Percentiles rank a stretch among this genome's conserved stretches.
phyloP scores from a whole-genome alignment of 2,888 invertebrate species.

The Pachymerium ferrugineum region DNA sequence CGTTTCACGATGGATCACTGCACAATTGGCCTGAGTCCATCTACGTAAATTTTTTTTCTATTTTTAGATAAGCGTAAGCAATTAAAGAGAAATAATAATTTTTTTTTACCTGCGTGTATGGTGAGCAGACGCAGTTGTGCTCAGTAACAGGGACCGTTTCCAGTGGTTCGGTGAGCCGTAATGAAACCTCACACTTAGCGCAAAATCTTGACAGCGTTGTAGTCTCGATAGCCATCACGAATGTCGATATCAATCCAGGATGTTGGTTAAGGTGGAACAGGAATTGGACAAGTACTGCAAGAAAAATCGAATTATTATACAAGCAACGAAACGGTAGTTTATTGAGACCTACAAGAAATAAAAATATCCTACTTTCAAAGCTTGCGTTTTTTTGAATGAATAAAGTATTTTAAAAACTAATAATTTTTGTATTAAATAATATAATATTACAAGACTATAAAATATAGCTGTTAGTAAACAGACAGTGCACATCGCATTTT shows the following conservation, averaged over 20 bases:
- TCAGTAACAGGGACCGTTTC: constrained; percentile 14
- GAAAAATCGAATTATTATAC: background rate
- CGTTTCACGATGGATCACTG: constrained; percentile 16
- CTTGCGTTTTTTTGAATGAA: too few species aligned
- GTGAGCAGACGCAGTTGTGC: constrained; percentile 11
- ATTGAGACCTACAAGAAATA: too few species aligned
- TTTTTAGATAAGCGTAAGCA: too few species aligned
- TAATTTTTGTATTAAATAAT: too few species aligned
- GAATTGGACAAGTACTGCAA: background rate
- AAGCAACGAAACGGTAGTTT: too few species aligned
- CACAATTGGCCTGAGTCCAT: constrained; percentile 23
- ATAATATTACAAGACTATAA: too few species aligned
- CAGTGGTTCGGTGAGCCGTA: background rate
- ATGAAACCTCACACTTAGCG: constrained; percentile 11
- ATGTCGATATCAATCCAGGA: constrained; percentile 21
- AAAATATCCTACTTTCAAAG: too few species aligned
- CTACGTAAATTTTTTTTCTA: too few species aligned
- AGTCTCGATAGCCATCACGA: background rate
- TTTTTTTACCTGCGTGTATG: constrained; percentile 19
- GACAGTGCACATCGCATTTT: too few species aligned
- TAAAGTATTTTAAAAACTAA: too few species aligned
- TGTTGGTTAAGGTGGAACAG: background rate
- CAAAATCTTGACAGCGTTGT: background rate
- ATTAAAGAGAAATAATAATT: too few species aligned
- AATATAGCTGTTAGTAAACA: too few species aligned